Conservation (phyloP, 92 coral and sea anemone species). For the Umimayanthus chanpuru region DNA sequence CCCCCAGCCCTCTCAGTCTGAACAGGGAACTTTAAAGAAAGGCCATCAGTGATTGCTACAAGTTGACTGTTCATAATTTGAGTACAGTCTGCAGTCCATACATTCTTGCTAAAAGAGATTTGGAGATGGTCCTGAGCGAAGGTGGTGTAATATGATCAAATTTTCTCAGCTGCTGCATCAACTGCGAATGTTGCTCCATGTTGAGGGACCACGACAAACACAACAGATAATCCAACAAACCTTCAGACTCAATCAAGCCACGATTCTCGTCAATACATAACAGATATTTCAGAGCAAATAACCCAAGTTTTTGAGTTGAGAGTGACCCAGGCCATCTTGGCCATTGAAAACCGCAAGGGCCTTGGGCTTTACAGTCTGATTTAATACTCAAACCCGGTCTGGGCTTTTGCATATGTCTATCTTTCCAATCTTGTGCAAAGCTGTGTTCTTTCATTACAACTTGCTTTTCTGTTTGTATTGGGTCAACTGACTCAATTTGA, state of each 20-base stretch:
- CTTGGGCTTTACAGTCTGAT: background rate
- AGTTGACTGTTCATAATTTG: background rate
- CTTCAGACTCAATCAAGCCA: slow-evolving; percentile 54
- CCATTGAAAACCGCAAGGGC: background rate
- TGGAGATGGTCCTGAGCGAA: slow-evolving; percentile 58
- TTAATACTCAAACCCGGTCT: background rate
- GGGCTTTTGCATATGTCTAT: background rate
- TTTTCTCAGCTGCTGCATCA: slow-evolving; percentile 40
- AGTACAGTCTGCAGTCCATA: slow-evolving; percentile 65
- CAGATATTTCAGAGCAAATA: slow-evolving; percentile 68
- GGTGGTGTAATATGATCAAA: slow-evolving; percentile 50
- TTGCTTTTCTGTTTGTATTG: background rate
- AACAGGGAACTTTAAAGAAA: no score
- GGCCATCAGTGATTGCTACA: no score
- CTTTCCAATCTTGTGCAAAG: background rate
- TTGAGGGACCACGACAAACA: slow-evolving; percentile 70
- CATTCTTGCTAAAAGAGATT: slow-evolving; percentile 61
- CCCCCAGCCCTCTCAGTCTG: no score
- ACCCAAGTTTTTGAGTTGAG: slow-evolving; percentile 72
- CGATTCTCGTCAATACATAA: slow-evolving; percentile 56
- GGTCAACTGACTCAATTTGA: slow-evolving; percentile 37
- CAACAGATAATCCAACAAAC: slow-evolving; percentile 65
- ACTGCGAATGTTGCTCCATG: slow-evolving; percentile 10
- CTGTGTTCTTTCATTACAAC: background rate
- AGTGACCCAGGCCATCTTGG: slow-evolving; percentile 63